Conservation (phyloP, 2,797 vertebrate species). For the Intellagama lesueurii region DNA sequence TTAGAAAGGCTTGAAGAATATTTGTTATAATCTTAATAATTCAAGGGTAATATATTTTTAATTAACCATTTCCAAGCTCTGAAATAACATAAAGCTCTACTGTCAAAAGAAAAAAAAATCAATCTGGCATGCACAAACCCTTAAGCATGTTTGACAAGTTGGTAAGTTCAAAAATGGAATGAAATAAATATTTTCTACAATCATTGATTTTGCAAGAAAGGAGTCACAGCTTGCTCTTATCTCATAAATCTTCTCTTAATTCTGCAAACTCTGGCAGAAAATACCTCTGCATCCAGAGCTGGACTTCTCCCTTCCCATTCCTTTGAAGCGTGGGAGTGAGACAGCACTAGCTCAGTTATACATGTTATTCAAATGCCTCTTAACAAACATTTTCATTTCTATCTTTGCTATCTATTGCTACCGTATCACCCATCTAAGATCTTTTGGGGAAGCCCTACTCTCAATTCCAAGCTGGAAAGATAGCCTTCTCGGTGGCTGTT, state of each 20-base stretch:
- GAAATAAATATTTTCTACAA: not conserved
- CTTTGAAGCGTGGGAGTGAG: constrained; percentile 12
- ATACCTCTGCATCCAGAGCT: not conserved
- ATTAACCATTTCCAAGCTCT: not conserved
- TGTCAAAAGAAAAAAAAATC: not conserved
- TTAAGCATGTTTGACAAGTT: not conserved
- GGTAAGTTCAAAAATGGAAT: not conserved
- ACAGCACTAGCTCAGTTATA: not conserved
- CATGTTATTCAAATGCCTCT: not conserved
- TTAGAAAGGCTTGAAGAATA: too few species aligned
- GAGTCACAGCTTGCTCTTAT: not conserved
- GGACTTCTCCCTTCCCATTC: not conserved
- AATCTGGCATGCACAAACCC: not conserved
- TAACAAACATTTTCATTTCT: not conserved
- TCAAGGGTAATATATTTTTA: not conserved
- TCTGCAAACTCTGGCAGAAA: not conserved
- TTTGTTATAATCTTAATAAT: not conserved
- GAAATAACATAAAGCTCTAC: not conserved
- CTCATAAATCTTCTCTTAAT: not conserved
- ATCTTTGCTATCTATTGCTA: too few species aligned
- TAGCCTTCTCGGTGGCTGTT: too few species aligned
- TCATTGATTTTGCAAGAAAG: not conserved
- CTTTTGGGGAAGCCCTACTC: too few species aligned
- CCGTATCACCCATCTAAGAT: not conserved
- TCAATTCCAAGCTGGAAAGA: too few species aligned